A percentile compares a stretch with the other conserved stretches of the same genome.
Evolutionary conservation across 2,888 invertebrate genomes (phyloP).

Genomic region (Agonum fuliginosum): DNA sequence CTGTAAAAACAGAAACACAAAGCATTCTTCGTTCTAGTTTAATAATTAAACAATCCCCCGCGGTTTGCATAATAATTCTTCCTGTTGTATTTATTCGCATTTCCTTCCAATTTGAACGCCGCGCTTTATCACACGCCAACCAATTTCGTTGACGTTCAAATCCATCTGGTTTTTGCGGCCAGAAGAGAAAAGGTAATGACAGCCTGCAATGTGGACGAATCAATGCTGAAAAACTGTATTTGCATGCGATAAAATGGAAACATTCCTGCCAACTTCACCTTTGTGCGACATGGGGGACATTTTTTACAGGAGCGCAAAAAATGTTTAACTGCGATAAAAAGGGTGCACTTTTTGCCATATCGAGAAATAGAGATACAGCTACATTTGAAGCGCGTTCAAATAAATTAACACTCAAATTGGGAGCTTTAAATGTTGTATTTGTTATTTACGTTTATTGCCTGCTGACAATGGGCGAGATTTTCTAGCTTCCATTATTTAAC

Average conservation of each 20-base stretch:
- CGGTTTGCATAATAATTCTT: too few relatives aligned
- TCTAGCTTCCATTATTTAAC: too few relatives aligned
- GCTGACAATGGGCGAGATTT: too few relatives aligned
- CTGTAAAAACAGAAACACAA: too few relatives aligned
- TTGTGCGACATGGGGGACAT: not conserved
- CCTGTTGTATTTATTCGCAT: constrained; percentile 1
- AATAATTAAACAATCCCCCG: too few relatives aligned
- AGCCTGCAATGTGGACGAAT: constrained; percentile 24
- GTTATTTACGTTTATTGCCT: too few relatives aligned
- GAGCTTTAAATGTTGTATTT: too few relatives aligned
- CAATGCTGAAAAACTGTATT: constrained; percentile 43
- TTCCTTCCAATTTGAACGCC: constrained; percentile 16
- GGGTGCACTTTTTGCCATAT: not conserved
- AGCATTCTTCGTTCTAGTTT: too few relatives aligned
- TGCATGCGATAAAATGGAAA: constrained; percentile 47
- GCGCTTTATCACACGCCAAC: constrained; percentile 4
- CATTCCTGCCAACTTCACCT: constrained; percentile 33
- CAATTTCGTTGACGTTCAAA: constrained; percentile 33
- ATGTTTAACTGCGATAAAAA: constrained; percentile 10
- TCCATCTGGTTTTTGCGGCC: constrained; percentile 23
- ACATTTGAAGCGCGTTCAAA: not conserved
- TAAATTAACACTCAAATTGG: too few relatives aligned
- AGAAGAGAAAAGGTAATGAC: constrained; percentile 45
- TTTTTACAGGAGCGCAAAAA: constrained; percentile 16
- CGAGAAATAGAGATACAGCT: not conserved